Evolutionary conservation across 2,113 vertebrate genomes (phyloP).

Genomic region (Hystrix cristata): DNA sequence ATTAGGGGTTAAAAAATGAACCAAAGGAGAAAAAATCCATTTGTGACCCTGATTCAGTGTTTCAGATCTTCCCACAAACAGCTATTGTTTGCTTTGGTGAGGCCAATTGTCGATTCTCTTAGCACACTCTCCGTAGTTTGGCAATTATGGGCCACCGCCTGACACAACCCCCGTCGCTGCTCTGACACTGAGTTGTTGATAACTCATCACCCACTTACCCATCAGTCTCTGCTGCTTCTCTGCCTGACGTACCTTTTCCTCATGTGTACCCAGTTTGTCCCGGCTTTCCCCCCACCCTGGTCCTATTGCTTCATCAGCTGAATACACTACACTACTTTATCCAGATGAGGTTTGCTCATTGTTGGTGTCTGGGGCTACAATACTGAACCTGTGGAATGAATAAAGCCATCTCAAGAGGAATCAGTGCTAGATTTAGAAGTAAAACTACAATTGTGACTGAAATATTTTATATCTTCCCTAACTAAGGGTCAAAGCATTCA

Average conservation of each 20-base stretch:
- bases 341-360: background rate
- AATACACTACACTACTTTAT: background rate
- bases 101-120: background rate
- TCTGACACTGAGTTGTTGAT: background rate
- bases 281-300: background rate
- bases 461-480: background rate
- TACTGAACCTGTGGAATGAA: background rate
- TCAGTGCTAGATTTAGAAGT: background rate
- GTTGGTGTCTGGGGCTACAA: background rate
- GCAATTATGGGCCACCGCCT: background rate
- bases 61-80: background rate
- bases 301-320: background rate
- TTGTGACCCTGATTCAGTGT: background rate
- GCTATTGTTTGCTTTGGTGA: background rate
- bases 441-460: background rate
- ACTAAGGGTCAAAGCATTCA: background rate
- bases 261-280: background rate
- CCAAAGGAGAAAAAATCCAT: too few species aligned
- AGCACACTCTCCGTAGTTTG: background rate
- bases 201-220: background rate
- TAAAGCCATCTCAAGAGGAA: background rate
- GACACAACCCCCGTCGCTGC: rapidly evolving
- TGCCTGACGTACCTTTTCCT: background rate
- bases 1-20: background rate
- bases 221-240: background rate